phyloP scores from a whole-genome alignment of 2,113 vertebrate genomes.

The Spilogale gracilis region DNA sequence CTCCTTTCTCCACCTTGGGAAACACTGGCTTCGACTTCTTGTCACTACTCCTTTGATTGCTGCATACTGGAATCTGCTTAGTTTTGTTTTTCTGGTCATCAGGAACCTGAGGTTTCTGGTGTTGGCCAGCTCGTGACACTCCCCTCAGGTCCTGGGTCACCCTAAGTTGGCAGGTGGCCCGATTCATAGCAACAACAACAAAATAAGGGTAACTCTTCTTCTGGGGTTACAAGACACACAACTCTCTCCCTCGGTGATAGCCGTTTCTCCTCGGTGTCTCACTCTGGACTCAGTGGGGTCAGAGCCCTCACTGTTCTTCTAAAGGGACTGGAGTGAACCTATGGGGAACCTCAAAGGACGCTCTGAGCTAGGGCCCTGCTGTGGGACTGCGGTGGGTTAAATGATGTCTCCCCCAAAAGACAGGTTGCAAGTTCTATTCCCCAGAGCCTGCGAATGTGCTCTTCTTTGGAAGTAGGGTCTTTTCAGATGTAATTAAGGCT shows the following conservation, averaged over 20 bases:
- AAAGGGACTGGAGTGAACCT: background rate
- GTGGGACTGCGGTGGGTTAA: background rate
- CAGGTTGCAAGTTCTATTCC: background rate
- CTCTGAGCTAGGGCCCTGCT: background rate
- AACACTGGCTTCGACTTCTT: background rate
- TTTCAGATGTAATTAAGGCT: background rate
- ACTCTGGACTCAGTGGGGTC: rapidly evolving
- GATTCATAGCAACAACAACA: background rate
- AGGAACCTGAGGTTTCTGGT: background rate
- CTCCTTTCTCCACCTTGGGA: background rate
- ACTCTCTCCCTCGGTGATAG: background rate
- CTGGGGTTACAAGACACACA: background rate
- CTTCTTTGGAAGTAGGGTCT: background rate
- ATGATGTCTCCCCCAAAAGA: background rate
- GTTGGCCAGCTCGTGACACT: background rate
- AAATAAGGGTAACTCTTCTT: background rate
- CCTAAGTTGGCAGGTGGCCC: background rate
- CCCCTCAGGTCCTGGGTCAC: rapidly evolving
- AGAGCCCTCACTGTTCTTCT: rapidly evolving
- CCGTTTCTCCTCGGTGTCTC: background rate
- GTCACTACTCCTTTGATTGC: background rate
- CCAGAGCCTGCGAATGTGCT: background rate
- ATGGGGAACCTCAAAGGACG: background rate
- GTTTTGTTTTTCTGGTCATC: background rate
- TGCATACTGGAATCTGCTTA: background rate